Evolutionary conservation across 2,113 vertebrate species (phyloP).

Genomic region (Dasypus novemcinctus): DNA sequence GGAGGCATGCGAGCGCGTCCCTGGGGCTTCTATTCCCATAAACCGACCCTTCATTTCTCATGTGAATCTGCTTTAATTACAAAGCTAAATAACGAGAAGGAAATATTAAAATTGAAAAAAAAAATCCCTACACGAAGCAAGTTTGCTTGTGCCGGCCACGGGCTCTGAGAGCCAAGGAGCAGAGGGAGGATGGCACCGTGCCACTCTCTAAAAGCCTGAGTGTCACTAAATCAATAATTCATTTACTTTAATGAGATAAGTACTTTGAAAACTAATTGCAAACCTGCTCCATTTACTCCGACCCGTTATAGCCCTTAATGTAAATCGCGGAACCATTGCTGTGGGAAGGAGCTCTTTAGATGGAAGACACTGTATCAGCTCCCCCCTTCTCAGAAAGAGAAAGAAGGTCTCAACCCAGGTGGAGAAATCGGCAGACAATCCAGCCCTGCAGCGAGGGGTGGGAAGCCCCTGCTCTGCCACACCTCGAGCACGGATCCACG

Average conservation of each 20-base stretch:
- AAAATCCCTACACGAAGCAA: slow-evolving; percentile 48
- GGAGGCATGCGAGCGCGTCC: not conserved
- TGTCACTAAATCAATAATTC: slow-evolving; percentile 99
- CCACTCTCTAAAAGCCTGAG: slow-evolving; percentile 94
- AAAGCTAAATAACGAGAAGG: slow-evolving; percentile 61
- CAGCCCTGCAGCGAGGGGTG: not conserved
- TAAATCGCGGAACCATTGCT: slow-evolving; percentile 82
- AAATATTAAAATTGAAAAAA: slow-evolving; percentile 71
- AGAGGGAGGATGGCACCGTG: slow-evolving; percentile 86
- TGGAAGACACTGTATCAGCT: slow-evolving; percentile 31
- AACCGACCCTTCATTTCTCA: not conserved
- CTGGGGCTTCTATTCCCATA: slow-evolving; percentile 37
- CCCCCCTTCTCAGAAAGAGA: slow-evolving; percentile 73
- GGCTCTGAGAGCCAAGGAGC: slow-evolving; percentile 81
- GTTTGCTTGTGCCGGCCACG: slow-evolving; percentile 73
- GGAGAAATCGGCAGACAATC: not conserved
- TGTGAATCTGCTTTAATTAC: not conserved
- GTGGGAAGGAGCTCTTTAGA: slow-evolving; percentile 77
- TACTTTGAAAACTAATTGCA: slow-evolving; percentile 98
- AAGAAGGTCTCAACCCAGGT: not conserved
- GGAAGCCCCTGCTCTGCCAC: not conserved
- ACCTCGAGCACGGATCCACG: not conserved
- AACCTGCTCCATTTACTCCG: slow-evolving; percentile 92
- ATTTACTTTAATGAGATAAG: slow-evolving; percentile 99
- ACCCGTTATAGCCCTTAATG: slow-evolving; percentile 88